Conservation (phyloP, 2,797 vertebrate species). For the Xenentodon cancila region DNA sequence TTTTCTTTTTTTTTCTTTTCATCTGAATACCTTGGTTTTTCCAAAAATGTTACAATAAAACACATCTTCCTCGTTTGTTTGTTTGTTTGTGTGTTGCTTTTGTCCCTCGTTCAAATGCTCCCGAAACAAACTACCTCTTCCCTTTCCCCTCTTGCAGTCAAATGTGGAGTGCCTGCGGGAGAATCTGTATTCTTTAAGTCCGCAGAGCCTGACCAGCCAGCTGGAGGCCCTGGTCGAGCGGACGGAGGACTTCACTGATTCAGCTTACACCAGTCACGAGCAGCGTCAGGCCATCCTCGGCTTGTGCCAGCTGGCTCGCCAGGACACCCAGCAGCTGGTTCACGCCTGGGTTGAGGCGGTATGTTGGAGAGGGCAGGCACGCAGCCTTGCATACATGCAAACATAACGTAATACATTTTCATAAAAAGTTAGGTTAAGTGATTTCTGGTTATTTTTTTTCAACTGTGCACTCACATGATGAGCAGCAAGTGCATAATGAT, state of each 20-base stretch:
- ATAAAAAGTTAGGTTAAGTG: too few species aligned
- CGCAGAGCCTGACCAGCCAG: slow-evolving; percentile 86
- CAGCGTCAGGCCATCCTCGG: slow-evolving; percentile 93
- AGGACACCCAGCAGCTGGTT: slow-evolving; percentile 91
- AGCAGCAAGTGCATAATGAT: too few species aligned
- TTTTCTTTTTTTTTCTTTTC: not conserved
- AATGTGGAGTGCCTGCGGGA: slow-evolving; percentile 92
- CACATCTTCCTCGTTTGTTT: too few species aligned
- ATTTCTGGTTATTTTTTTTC: too few species aligned
- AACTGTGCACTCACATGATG: too few species aligned
- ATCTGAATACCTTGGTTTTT: not conserved
- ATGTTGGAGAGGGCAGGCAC: slow-evolving; percentile 67
- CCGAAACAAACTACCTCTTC: not conserved
- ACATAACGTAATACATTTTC: not conserved
- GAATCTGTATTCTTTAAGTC: slow-evolving; percentile 86
- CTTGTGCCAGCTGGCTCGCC: slow-evolving; percentile 88
- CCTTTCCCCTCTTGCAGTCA: slow-evolving; percentile 70
- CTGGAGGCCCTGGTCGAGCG: slow-evolving; percentile 92
- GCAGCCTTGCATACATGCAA: slow-evolving; percentile 20
- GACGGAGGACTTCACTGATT: slow-evolving; percentile 97
- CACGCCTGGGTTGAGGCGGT: slow-evolving; percentile 91
- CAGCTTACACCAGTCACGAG: slow-evolving; percentile 96
- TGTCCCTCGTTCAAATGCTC: slow-evolving; percentile 56
- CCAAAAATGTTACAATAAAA: slow-evolving; percentile 1
- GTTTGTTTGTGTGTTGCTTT: not conserved